phyloP scores from a whole-genome alignment of 2,888 invertebrate genomes.

The Lycaena phlaeas region DNA sequence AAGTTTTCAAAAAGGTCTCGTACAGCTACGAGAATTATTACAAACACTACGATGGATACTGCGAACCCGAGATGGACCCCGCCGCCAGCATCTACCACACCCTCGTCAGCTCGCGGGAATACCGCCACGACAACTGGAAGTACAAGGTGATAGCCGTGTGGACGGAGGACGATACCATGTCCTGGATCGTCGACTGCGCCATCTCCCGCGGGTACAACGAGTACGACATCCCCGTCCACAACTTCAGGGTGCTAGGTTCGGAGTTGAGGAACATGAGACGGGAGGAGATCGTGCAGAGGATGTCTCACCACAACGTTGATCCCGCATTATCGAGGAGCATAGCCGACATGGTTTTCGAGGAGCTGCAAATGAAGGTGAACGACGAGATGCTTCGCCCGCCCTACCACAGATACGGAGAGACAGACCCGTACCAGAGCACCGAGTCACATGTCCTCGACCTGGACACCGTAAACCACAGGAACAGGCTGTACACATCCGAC shows the following conservation, averaged over 20 bases:
- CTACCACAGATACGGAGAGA: constrained; percentile 47
- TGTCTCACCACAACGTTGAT: constrained; percentile 45
- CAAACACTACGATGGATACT: constrained; percentile 46
- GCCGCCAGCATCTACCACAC: constrained; percentile 54
- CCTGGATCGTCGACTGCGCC: constrained; percentile 65
- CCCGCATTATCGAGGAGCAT: constrained; percentile 36
- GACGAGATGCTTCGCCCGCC: constrained; percentile 46
- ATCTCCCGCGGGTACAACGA: constrained; percentile 46
- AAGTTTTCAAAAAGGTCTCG: constrained; percentile 57
- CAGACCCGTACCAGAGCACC: constrained; percentile 40
- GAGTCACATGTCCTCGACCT: constrained; percentile 50
- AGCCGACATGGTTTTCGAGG: constrained; percentile 48
- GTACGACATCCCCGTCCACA: constrained; percentile 53
- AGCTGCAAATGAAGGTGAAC: constrained; percentile 42
- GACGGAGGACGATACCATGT: constrained; percentile 71
- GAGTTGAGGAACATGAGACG: constrained; percentile 47
- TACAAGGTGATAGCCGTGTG: constrained; percentile 67
- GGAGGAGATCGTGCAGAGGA: constrained; percentile 47
- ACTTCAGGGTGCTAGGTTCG: constrained; percentile 50
- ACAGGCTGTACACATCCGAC: constrained; percentile 40
- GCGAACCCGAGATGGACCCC: constrained; percentile 49
- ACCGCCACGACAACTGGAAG: constrained; percentile 63
- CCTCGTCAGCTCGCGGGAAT: constrained; percentile 47
- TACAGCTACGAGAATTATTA: constrained; percentile 55
- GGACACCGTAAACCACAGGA: constrained; percentile 47